phyloP scores from a whole-genome alignment of 2,113 vertebrate species.

The Prunella himalayana region DNA sequence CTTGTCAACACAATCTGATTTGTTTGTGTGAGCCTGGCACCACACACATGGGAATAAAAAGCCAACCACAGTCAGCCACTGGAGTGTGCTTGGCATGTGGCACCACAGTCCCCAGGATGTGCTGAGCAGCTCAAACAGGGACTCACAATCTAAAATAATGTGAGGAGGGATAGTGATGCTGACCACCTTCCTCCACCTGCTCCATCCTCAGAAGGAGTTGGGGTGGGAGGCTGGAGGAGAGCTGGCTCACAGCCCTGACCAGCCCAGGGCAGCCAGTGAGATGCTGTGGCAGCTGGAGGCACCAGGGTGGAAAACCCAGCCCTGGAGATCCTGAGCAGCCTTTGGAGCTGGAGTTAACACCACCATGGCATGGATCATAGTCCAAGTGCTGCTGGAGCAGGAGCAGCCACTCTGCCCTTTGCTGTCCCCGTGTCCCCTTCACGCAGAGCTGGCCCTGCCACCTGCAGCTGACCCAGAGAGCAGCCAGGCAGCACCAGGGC shows the following conservation, averaged over 20 bases:
- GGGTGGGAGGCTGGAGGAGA: not conserved
- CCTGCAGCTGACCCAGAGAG: not conserved
- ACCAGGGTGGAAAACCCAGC: too few species aligned
- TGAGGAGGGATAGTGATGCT: not conserved
- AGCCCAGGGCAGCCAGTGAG: not conserved
- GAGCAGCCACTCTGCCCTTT: not conserved
- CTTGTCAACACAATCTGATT: not conserved
- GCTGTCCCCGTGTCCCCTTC: not conserved
- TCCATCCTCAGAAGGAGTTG: not conserved
- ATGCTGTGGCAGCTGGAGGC: not conserved
- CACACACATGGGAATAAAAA: not conserved
- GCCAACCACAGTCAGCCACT: not conserved
- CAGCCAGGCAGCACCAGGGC: not conserved
- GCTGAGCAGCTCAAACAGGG: not conserved
- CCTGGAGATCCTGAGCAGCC: not conserved
- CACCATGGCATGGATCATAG: fast-evolving
- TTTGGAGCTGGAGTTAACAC: not conserved
- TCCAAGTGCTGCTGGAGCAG: not conserved
- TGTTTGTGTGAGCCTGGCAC: not conserved
- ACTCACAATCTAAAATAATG: not conserved
- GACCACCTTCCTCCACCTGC: not conserved
- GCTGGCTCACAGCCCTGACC: not conserved
- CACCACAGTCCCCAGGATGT: fast-evolving
- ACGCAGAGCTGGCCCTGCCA: not conserved
- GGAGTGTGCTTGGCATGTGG: not conserved